Evolutionary conservation across 2,797 vertebrate species (phyloP), one percentile per base, ranked within the genome.

Genomic region (Agapornis canus): DNA sequence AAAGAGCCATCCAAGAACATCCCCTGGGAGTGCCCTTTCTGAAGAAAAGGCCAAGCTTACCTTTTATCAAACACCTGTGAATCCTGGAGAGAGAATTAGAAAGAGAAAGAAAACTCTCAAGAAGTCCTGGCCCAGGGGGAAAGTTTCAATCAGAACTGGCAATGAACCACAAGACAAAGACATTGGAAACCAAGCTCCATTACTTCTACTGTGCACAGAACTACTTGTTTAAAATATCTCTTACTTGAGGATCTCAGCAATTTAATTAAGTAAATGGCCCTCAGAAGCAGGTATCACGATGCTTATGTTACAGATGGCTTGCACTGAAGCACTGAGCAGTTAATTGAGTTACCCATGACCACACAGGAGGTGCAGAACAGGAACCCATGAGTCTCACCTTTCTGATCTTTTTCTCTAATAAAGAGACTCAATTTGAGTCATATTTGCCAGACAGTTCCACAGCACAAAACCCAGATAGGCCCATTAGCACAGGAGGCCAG

Each of bases 201-300:
- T 94, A 75, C 86, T 73, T 90, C 92, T 39, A 73, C 60, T 45
- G 51, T 48, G 56, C 57, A 91, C 59, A 79, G 60, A 93, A 79
- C 59, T 52, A 77, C 88, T 92, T 73, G 45, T 82, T 83, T 90
- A 91, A 96, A 86, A 26, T 54, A 81, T 66, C 73, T 82, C 69
- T 88, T 79, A 94, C 80, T 82, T 89, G 88, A 95, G 81, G 39
- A 82, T 49, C 77, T 91, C 89, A 76, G 87, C 73, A 94, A 94
- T 94, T 95, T 96, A 92, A 97, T 95, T 95, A 95, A 94, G 86
- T 5, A 75, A 95, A 94, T 71, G 83, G 94, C 63, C 87, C 82
- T 90, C 32, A 73, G 87, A 94, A 77, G 81, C 90, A 94, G 70
- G 91, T 91, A 90, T 73, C 87, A 91, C 26, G 73, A 77, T 86